Evolutionary conservation across 2,888 invertebrate genomes (phyloP), one percentile per base, ranked within the genome.

Genomic region (Pollenia angustigena): DNA sequence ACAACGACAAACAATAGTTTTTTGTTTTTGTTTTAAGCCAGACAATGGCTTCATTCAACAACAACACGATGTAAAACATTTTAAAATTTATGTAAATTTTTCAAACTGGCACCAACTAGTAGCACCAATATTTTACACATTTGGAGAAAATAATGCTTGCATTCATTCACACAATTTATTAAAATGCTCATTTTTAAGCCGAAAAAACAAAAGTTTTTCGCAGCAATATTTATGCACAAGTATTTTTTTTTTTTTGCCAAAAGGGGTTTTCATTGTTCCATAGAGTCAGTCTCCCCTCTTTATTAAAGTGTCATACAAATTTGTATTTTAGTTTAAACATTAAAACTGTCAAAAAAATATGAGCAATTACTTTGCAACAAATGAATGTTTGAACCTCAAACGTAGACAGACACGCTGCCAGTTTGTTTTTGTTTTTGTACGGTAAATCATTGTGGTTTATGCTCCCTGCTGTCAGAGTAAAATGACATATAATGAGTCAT

Each of bases 401-500:
- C 72, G 48, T 52, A 58, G 16, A 50, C 56, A 50, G 4, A 50
- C 52, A 54, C 7, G 42, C n/a, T 68, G 75, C 23, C 50, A 68
- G 16, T 54, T 68, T 42, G 23, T 23, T 56, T 54, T 68, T 42
- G 23, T 23, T 56, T 23, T n/a, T 54, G 52, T 42, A 32, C 16
- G 12, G 62, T 78, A 83, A 76, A 64, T 71, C 62, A 83, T 81
- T 54, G 18, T 54, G 54, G 11, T 72, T 71, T 78, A 50, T 71
- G 71, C 56, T 42, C 60, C 68, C 76, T 69, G 46, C 71, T 83
- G 66, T 75, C 83, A 80, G 66, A 71, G 10, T 80, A 48, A 80
- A 83, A 71, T 80, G 83, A 76, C 80, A 83, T n/a, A 42, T 83
- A 86, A 83, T 86, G 80, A 80, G 74, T 86, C 80, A 86, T 83